Conservation (phyloP, 1,140 invertebrate genomes). For the Andrena cerasifolii region DNA sequence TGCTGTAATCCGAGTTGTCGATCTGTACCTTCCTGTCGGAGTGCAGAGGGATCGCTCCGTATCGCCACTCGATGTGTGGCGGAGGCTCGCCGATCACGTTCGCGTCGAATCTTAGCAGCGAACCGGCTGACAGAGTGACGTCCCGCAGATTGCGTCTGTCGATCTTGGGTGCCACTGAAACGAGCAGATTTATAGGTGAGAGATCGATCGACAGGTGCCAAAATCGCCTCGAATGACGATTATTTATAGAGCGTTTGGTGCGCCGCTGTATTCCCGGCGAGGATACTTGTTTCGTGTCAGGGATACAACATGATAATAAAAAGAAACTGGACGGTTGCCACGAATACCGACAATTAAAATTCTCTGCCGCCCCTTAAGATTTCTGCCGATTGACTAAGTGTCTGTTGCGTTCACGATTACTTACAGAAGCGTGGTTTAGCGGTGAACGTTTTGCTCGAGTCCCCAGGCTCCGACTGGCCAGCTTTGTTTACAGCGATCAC, state of each 20-base stretch:
- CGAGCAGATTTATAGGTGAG: slow-evolving; percentile 25
- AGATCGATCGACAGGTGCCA: slow-evolving; percentile 30
- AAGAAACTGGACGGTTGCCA: slow-evolving; percentile 8
- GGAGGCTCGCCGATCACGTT: slow-evolving; percentile 95
- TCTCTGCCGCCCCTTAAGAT: no score
- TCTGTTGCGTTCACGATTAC: slow-evolving; percentile 68
- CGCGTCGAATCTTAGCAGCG: slow-evolving; percentile 95
- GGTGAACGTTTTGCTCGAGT: slow-evolving; percentile 93
- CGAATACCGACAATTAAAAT: not conserved
- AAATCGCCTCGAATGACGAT: slow-evolving; percentile 4
- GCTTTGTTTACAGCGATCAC: slow-evolving; percentile 98
- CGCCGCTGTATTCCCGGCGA: not conserved
- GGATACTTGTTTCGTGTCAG: slow-evolving; percentile 24
- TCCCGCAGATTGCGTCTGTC: slow-evolving; percentile 95
- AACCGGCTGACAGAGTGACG: slow-evolving; percentile 94
- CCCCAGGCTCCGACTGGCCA: slow-evolving; percentile 93
- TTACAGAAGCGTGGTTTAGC: slow-evolving; percentile 94
- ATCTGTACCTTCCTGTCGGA: slow-evolving; percentile 87
- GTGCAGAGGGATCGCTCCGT: slow-evolving; percentile 84
- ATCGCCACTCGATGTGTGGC: slow-evolving; percentile 94
- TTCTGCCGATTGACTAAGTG: not conserved
- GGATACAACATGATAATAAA: slow-evolving; percentile 2
- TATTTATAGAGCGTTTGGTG: slow-evolving; percentile 32
- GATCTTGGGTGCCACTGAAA: slow-evolving; percentile 95
- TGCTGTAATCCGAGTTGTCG: slow-evolving; percentile 93